A percentile compares a stretch with the other conserved stretches of the same genome.
These are phyloP conservation scores for Paralichthys olivaceus DNA, from an alignment of 2,113 vertebrate species.

Conservation along the genomic window DNA sequence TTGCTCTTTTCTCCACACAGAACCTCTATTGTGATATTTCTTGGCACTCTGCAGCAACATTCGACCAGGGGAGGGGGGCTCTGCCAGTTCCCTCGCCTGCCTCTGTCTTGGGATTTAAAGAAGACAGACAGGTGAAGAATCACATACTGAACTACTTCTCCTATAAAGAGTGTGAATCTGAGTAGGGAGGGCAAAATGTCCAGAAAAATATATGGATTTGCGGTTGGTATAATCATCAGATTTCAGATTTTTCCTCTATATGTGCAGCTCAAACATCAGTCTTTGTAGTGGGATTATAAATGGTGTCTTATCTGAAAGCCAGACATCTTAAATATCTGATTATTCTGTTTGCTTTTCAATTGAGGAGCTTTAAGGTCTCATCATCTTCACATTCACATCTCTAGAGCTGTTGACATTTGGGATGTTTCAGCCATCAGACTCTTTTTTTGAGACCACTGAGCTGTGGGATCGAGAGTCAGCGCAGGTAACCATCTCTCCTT, in stretches of 20 bases:
- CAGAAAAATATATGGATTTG: neutral
- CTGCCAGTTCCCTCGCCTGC: slow-evolving; percentile 53
- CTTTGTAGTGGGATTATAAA: neutral
- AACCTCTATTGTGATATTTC: slow-evolving; percentile 67
- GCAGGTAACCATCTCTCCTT: slow-evolving; percentile 47
- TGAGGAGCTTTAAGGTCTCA: neutral
- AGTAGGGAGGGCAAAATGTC: slow-evolving; percentile 21
- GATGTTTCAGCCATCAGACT: slow-evolving; percentile 43
- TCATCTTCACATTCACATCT: slow-evolving; percentile 41
- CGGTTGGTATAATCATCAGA: neutral
- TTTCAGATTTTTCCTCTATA: neutral
- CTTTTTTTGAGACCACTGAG: slow-evolving; percentile 44
- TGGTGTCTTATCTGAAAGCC: neutral
- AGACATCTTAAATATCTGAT: neutral
- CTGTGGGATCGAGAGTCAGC: slow-evolving; percentile 43
- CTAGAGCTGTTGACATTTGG: slow-evolving; percentile 66
- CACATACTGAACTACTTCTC: slow-evolving; percentile 28
- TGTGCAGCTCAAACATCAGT: neutral
- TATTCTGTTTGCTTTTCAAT: neutral
- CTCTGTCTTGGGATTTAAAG: slow-evolving; percentile 29
- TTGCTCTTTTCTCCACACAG: slow-evolving; percentile 64
- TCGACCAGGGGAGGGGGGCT: slow-evolving; percentile 45
- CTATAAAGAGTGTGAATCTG: slow-evolving; percentile 1
- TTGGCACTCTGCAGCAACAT: slow-evolving; percentile 61
- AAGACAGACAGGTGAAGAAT: slow-evolving; percentile 60